Percentiles rank a stretch among this genome's conserved stretches.
These are phyloP conservation scores for Enteromius radiatus DNA, from an alignment of 2,797 vertebrate genomes.

Conservation along the genomic window DNA sequence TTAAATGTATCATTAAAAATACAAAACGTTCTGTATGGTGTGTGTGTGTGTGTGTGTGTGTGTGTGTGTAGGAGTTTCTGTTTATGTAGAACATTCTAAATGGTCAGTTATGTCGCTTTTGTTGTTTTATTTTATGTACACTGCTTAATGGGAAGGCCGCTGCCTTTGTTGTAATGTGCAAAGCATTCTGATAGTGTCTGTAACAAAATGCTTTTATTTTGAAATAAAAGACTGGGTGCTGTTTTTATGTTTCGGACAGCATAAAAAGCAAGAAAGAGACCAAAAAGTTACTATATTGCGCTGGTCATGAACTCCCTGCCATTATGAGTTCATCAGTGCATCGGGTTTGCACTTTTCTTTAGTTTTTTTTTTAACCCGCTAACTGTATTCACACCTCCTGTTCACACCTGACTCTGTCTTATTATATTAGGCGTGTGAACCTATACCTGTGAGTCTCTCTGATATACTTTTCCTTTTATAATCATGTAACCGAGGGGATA, in stretches of 20 bases:
- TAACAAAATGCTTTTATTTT: background rate
- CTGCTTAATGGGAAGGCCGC: background rate
- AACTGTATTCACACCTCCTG: background rate
- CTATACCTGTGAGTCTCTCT: background rate
- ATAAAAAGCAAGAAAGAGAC: background rate
- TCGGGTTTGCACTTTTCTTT: no score
- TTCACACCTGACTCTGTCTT: constrained; percentile 1
- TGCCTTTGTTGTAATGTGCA: background rate
- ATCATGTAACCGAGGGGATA: background rate
- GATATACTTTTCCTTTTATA: background rate
- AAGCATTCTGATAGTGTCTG: background rate
- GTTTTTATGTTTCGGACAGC: background rate
- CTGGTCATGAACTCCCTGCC: background rate
- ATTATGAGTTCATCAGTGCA: background rate
- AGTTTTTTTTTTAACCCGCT: background rate
- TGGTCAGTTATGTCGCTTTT: background rate
- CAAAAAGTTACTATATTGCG: background rate
- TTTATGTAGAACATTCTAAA: background rate
- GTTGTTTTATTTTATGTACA: background rate
- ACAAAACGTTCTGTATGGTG: background rate
- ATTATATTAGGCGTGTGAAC: background rate
- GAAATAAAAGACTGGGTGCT: background rate
- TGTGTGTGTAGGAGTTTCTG: background rate
- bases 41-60: no score
- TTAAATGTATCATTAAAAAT: background rate